phyloP scores from a whole-genome alignment of 2,888 invertebrate genomes.

The Ceramica pisi region DNA sequence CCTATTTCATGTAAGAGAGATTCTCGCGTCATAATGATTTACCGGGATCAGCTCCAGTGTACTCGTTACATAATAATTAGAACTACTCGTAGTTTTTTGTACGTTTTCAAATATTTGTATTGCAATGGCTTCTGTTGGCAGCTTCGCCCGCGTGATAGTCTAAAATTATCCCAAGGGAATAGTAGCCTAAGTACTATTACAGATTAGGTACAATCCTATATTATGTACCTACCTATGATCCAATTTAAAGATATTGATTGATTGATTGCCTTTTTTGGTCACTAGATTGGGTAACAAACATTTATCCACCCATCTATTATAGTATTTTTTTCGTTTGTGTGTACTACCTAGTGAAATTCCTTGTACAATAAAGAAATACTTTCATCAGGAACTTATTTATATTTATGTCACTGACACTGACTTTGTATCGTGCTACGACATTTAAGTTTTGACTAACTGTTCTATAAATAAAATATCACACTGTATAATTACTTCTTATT shows the following conservation, averaged over 20 bases:
- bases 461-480: slow-evolving; percentile 14
- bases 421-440: neutral
- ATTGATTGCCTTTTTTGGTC: too few relatives aligned
- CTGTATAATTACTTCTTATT: slow-evolving; percentile 19
- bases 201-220: too few relatives aligned
- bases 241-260: too few relatives aligned
- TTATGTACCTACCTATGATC: too few relatives aligned
- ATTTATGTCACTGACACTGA: neutral
- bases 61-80: slow-evolving; percentile 17
- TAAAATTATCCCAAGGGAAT: too few relatives aligned
- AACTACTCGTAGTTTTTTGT: slow-evolving; percentile 5
- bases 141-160: too few relatives aligned
- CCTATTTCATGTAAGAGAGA: slow-evolving; percentile 34
- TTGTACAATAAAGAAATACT: too few relatives aligned
- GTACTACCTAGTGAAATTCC: too few relatives aligned
- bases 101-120: neutral
- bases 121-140: neutral
- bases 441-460: neutral
- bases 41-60: slow-evolving; percentile 20
- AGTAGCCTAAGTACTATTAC: too few relatives aligned
- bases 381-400: neutral
- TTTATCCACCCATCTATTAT: too few relatives aligned
- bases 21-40: slow-evolving; percentile 37
- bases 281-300: too few relatives aligned
- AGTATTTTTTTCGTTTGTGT: too few relatives aligned